These are phyloP conservation scores for Cryptophagus acutangulus DNA, from an alignment of 2,888 invertebrate species.

Conservation along the genomic window DNA sequence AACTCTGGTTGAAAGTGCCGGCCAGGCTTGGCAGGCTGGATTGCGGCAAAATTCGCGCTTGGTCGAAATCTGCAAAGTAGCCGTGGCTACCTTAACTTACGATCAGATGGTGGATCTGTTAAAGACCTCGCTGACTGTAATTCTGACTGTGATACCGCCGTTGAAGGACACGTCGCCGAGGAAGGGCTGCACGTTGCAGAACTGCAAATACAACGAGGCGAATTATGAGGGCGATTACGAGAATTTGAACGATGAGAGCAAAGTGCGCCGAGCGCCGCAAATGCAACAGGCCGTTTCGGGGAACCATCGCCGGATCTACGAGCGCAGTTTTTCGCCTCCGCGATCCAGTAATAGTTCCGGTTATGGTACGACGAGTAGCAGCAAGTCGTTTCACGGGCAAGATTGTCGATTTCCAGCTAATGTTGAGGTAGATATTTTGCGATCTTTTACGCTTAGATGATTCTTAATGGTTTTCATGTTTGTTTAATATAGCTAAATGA, in stretches of 20 bases:
- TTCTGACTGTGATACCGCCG: conserved; percentile 76
- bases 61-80: conserved; percentile 70
- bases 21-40: conserved; percentile 74
- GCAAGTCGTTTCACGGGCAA: conserved; percentile 44
- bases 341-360: conserved; percentile 75
- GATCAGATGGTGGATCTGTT: conserved; percentile 90
- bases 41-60: conserved; percentile 82
- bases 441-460: not conserved
- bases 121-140: conserved; percentile 83
- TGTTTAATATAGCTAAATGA: conserved; percentile 22
- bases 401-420: conserved; percentile 43
- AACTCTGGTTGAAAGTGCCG: conserved; percentile 76
- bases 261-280: conserved; percentile 47
- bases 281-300: conserved; percentile 54
- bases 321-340: conserved; percentile 71
- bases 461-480: conserved; percentile 8
- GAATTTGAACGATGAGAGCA: conserved; percentile 52
- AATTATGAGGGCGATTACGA: conserved; percentile 65
- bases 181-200: conserved; percentile 61
- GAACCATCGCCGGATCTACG: conserved; percentile 64
- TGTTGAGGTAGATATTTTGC: conserved; percentile 42
- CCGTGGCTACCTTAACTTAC: conserved; percentile 82
- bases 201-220: conserved; percentile 59
- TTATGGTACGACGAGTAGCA: conserved; percentile 72
- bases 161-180: conserved; percentile 63